These are phyloP conservation scores for Camponotus vicinus DNA, from an alignment of 1,140 invertebrate genomes.

Conservation along the genomic window DNA sequence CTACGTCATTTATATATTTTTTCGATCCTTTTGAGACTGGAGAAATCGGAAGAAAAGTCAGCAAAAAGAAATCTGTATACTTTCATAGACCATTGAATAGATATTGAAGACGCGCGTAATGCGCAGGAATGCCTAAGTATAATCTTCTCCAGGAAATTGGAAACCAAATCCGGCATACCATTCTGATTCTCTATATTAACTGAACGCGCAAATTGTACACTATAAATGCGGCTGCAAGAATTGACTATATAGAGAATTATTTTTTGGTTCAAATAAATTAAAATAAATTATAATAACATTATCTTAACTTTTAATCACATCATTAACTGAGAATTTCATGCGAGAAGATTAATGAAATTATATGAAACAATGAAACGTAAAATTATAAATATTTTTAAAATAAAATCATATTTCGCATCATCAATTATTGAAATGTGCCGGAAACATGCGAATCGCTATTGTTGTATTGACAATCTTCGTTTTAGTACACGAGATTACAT, in stretches of 20 bases:
- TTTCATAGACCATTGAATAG: slow-evolving; percentile 11
- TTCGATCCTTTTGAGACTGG: background rate
- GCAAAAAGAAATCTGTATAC: background rate
- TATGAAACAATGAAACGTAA: background rate
- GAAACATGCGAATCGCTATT: slow-evolving; percentile 40
- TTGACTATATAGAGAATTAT: slow-evolving; percentile 2
- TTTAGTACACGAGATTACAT: slow-evolving; percentile 66
- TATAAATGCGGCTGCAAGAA: slow-evolving; percentile 4
- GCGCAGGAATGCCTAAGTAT: slow-evolving; percentile 17
- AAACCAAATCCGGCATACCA: slow-evolving; percentile 20
- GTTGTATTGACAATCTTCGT: slow-evolving; percentile 72
- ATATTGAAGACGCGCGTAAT: slow-evolving; percentile 9
- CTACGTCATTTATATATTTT: slow-evolving; percentile 29
- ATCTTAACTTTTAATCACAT: slow-evolving; percentile 13
- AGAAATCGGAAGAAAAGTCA: background rate
- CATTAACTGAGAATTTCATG: background rate
- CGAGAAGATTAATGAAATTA: slow-evolving; percentile 2
- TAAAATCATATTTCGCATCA: background rate
- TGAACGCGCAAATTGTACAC: slow-evolving; percentile 28
- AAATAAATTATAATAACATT: slow-evolving; percentile 30
- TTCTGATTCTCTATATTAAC: slow-evolving; percentile 14
- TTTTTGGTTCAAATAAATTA: slow-evolving; percentile 50
- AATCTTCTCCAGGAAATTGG: slow-evolving; percentile 10
- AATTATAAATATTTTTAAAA: slow-evolving; percentile 2
- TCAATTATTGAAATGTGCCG: slow-evolving; percentile 24